Conservation (phyloP, 1,140 invertebrate species). For the Drosophila ironensis region DNA sequence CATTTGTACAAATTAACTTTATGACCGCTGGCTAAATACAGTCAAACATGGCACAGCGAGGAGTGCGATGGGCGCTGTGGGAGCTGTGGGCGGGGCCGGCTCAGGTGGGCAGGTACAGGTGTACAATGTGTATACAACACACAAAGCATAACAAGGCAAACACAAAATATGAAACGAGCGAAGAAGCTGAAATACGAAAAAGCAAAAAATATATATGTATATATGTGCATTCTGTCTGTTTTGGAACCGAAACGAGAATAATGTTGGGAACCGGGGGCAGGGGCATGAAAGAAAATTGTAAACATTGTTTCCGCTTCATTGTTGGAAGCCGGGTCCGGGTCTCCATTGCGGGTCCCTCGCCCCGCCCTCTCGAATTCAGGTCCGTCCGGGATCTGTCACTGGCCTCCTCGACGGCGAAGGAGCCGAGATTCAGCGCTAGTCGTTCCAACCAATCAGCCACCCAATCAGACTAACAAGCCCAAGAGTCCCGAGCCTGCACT, state of each 20-base stretch:
- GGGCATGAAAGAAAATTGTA: slow-evolving; percentile 55
- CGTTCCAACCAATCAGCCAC: slow-evolving; percentile 69
- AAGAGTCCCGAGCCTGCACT: slow-evolving; percentile 54
- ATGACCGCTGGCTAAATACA: slow-evolving; percentile 79
- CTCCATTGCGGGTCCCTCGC: slow-evolving; percentile 22
- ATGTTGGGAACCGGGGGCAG: background rate
- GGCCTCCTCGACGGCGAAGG: slow-evolving; percentile 24
- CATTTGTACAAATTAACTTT: slow-evolving; percentile 80
- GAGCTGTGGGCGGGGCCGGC: background rate
- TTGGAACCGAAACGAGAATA: slow-evolving; percentile 11
- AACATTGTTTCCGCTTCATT: slow-evolving; percentile 80
- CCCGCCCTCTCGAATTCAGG: background rate
- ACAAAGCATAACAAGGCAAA: slow-evolving; percentile 79
- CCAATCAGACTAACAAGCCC: slow-evolving; percentile 76
- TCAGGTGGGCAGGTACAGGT: slow-evolving; percentile 7
- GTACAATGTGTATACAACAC: slow-evolving; percentile 78
- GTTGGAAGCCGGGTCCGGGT: slow-evolving; percentile 38
- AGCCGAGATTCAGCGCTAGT: slow-evolving; percentile 51
- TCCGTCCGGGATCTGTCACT: slow-evolving; percentile 43
- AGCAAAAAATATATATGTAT: slow-evolving; percentile 13
- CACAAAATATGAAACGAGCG: slow-evolving; percentile 48
- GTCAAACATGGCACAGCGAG: slow-evolving; percentile 62
- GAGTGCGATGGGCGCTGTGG: background rate
- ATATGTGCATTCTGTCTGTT: slow-evolving; percentile 32
- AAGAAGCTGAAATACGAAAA: slow-evolving; percentile 25